Conservation (phyloP, 1,140 invertebrate species). For the Drosophila setifemur region DNA sequence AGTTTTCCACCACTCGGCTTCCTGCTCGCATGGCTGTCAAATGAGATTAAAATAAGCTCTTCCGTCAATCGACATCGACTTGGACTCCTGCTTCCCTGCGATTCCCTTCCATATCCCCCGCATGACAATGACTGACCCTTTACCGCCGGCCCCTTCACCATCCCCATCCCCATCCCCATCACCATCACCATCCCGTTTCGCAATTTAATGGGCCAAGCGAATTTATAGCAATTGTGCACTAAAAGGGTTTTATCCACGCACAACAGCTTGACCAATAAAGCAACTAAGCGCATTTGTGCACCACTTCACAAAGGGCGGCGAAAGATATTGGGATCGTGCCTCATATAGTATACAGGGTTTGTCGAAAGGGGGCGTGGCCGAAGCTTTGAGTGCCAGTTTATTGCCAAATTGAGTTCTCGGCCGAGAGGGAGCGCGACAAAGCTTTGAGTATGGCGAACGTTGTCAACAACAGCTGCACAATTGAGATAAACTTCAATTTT, state of each 20-base stretch:
- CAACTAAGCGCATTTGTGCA: slow-evolving; percentile 79
- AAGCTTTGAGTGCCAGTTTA: slow-evolving; percentile 63
- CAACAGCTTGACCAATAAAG: slow-evolving; percentile 81
- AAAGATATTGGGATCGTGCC: slow-evolving; percentile 24
- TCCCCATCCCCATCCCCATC: slow-evolving; percentile 2
- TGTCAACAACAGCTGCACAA: slow-evolving; percentile 81
- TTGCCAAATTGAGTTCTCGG: slow-evolving; percentile 79
- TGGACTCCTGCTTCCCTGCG: slow-evolving; percentile 13
- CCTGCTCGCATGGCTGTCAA: slow-evolving; percentile 53
- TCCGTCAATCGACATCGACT: slow-evolving; percentile 76
- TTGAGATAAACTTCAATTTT: slow-evolving; percentile 81
- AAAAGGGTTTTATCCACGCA: slow-evolving; percentile 81
- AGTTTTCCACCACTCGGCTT: slow-evolving; percentile 35
- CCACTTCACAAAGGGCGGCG: slow-evolving; percentile 38
- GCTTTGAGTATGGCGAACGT: slow-evolving; percentile 66
- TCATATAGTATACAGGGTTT: slow-evolving; percentile 24
- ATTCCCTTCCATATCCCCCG: slow-evolving; percentile 28
- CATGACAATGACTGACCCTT: slow-evolving; percentile 50
- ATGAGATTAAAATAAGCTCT: slow-evolving; percentile 81
- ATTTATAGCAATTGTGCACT: slow-evolving; percentile 81
- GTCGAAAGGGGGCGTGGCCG: slow-evolving; percentile 8
- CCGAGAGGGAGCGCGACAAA: slow-evolving; percentile 36
- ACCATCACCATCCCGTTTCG: background rate
- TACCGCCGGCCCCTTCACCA: background rate
- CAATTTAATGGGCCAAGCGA: slow-evolving; percentile 66